Evolutionary conservation across 2,797 vertebrate species (phyloP).

Genomic region (Gymnoscopelus microlampas): DNA sequence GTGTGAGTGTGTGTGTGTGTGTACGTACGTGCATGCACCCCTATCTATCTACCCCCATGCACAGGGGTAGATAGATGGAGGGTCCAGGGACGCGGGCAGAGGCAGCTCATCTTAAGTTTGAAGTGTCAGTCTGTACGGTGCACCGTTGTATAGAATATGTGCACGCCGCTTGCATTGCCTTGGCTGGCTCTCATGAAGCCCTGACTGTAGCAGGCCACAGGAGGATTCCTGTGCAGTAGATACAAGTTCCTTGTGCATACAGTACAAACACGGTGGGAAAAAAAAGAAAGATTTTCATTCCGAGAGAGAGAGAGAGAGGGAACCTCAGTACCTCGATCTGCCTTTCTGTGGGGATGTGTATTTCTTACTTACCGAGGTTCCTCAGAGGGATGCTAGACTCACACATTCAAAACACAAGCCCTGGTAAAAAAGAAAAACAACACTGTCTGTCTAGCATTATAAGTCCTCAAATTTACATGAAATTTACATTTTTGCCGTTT

Average conservation of each 20-base stretch:
- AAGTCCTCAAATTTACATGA: neutral
- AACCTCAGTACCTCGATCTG: constrained; percentile 47
- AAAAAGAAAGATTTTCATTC: neutral
- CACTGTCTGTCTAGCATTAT: neutral
- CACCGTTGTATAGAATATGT: neutral
- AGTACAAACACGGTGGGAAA: no score
- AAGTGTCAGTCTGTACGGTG: no score
- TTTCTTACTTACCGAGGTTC: constrained; percentile 46
- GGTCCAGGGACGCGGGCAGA: no score
- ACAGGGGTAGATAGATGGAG: no score
- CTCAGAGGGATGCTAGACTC: constrained; percentile 39
- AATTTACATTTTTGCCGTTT: neutral
- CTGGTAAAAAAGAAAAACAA: constrained; percentile 16
- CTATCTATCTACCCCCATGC: no score
- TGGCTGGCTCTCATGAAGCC: no score
- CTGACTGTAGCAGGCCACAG: no score
- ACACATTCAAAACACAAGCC: constrained; percentile 22
- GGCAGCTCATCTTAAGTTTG: no score
- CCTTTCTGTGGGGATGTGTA: constrained; percentile 51
- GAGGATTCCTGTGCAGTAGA: no score
- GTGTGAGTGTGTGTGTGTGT: no score
- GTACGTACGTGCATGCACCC: no score
- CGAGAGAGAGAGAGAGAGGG: constrained; percentile 4
- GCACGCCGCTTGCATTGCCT: neutral
- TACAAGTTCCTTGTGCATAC: no score